Conservation (phyloP, 2,888 invertebrate genomes). For the Erynnis tages region DNA sequence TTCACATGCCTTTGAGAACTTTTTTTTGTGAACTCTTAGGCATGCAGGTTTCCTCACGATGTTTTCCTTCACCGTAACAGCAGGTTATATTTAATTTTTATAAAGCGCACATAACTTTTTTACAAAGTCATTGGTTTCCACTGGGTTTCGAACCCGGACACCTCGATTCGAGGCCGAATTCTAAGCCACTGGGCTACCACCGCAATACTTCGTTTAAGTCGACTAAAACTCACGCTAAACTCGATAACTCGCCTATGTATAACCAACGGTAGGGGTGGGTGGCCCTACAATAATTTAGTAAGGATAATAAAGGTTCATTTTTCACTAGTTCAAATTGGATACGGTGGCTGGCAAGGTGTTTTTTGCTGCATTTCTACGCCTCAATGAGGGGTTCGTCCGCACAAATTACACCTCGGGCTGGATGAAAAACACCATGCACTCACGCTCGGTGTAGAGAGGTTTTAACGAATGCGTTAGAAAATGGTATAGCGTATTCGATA, state of each 20-base stretch:
- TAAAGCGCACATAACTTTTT: no score
- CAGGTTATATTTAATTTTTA: no score
- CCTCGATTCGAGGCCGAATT: no score
- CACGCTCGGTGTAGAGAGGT: conserved; percentile 14
- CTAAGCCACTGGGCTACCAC: no score
- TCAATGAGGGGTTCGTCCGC: conserved; percentile 44
- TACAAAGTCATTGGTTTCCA: no score
- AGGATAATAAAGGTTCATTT: conserved; percentile 72
- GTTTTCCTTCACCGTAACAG: no score
- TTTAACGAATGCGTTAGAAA: conserved; percentile 17
- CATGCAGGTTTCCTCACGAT: no score
- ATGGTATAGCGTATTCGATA: conserved; percentile 1
- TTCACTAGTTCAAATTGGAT: conserved; percentile 71
- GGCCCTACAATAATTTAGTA: conserved; percentile 56
- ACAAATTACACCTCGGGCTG: conserved; percentile 58
- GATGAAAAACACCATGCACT: conserved; percentile 26
- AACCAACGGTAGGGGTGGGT: conserved; percentile 37
- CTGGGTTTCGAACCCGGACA: no score
- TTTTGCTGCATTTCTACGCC: conserved; percentile 58
- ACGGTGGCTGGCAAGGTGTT: conserved; percentile 55
- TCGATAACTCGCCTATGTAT: neutral
- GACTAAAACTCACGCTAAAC: conserved; percentile 11
- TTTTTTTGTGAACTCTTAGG: no score
- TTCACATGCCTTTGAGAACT: no score
- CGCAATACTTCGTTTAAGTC: no score